Evolutionary conservation across 2,888 invertebrate genomes (phyloP).

Genomic region (Drosophila yooni): DNA sequence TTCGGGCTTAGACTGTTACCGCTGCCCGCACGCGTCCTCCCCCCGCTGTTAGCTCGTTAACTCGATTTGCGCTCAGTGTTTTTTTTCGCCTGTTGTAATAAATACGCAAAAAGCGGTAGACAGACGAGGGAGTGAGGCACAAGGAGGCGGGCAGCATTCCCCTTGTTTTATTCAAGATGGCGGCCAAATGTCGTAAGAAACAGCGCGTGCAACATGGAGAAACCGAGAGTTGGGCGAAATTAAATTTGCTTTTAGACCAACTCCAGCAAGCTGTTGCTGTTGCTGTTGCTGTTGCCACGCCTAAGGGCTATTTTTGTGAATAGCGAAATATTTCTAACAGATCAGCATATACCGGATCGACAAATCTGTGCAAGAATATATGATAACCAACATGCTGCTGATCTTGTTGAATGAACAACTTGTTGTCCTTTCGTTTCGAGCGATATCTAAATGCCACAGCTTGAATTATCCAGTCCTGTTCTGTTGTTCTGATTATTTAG

Average conservation of each 20-base stretch:
- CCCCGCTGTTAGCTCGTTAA: constrained; percentile 79
- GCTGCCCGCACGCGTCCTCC: neutral
- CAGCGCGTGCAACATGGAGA: neutral
- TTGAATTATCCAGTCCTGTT: neutral
- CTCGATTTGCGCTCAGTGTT: constrained; percentile 70
- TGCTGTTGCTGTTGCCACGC: constrained; percentile 10
- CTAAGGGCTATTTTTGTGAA: neutral
- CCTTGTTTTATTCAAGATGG: constrained; percentile 78
- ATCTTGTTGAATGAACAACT: neutral
- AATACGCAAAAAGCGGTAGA: constrained; percentile 57
- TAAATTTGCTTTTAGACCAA: constrained; percentile 48
- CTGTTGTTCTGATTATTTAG: neutral
- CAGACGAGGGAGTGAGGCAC: constrained; percentile 11
- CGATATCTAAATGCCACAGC: neutral
- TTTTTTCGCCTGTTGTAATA: constrained; percentile 58
- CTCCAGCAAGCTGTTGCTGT: constrained; percentile 11
- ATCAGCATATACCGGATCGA: neutral
- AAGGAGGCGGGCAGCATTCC: constrained; percentile 34
- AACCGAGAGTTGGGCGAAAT: constrained; percentile 13
- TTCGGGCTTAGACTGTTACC: constrained; percentile 29
- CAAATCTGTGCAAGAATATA: neutral
- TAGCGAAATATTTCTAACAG: neutral
- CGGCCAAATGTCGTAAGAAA: constrained; percentile 35
- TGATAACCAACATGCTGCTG: neutral
- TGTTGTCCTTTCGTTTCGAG: neutral